Conservation (phyloP, 2,113 vertebrate species). For the Tychaedon coryphoeus region DNA sequence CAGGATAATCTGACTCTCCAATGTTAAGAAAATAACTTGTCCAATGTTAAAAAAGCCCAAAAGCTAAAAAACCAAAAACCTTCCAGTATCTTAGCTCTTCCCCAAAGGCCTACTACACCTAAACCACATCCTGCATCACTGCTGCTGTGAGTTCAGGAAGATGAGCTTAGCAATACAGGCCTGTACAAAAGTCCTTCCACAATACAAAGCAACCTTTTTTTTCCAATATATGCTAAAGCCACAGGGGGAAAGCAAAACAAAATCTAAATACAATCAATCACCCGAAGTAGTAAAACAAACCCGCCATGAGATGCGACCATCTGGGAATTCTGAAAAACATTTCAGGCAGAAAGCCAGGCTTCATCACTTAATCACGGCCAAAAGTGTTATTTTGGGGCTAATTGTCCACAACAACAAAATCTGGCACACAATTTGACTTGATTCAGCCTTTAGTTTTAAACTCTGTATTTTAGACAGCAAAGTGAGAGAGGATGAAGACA, state of each 20-base stretch:
- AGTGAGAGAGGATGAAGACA: not conserved
- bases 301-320: not conserved
- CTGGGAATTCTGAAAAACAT: not conserved
- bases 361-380: not conserved
- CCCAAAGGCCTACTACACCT: not conserved
- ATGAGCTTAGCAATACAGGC: not conserved
- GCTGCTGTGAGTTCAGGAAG: not conserved
- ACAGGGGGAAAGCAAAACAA: not conserved
- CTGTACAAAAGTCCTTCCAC: not conserved
- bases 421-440: not conserved
- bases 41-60: no score
- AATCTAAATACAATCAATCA: not conserved
- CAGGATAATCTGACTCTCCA: not conserved
- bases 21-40: no score
- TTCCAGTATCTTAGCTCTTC: not conserved
- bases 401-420: not conserved
- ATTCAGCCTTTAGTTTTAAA: not conserved
- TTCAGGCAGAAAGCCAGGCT: not conserved
- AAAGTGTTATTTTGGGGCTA: not conserved
- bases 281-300: not conserved
- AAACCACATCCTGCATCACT: not conserved
- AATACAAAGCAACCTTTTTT: not conserved
- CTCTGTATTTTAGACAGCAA: not conserved
- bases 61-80: fast-evolving
- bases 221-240: not conserved